Conservation (phyloP, 2,888 invertebrate genomes). For the Drosophila pullipes region DNA sequence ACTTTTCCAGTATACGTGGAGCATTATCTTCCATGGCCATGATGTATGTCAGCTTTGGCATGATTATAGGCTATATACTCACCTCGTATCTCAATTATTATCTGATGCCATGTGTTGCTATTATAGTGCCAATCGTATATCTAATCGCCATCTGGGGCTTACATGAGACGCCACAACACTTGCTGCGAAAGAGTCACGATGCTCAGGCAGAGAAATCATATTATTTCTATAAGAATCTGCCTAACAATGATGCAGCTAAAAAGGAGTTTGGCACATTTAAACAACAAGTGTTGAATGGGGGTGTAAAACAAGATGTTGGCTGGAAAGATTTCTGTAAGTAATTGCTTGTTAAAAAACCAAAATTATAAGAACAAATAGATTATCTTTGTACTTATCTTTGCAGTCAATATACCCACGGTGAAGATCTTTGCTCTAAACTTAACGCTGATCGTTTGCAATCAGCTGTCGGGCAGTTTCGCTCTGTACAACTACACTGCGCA, state of each 20-base stretch:
- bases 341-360: neutral
- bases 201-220: constrained; percentile 72
- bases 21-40: constrained; percentile 74
- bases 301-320: constrained; percentile 46
- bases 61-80: constrained; percentile 69
- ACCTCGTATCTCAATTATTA: constrained; percentile 71
- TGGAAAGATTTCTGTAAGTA: constrained; percentile 77
- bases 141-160: constrained; percentile 63
- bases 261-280: constrained; percentile 68
- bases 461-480: constrained; percentile 77
- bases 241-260: constrained; percentile 47
- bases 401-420: constrained; percentile 66
- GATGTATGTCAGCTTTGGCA: constrained; percentile 77
- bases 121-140: constrained; percentile 73
- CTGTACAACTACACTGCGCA: constrained; percentile 79
- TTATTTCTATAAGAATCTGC: constrained; percentile 78
- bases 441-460: constrained; percentile 69
- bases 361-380: neutral
- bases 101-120: constrained; percentile 70
- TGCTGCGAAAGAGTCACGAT: constrained; percentile 64
- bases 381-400: constrained; percentile 16
- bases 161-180: constrained; percentile 77
- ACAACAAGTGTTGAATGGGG: constrained; percentile 59
- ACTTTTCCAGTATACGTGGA: constrained; percentile 69
- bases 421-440: constrained; percentile 69